Evolutionary conservation across 2,113 vertebrate genomes (phyloP).

Genomic region (Cathartes aura): DNA sequence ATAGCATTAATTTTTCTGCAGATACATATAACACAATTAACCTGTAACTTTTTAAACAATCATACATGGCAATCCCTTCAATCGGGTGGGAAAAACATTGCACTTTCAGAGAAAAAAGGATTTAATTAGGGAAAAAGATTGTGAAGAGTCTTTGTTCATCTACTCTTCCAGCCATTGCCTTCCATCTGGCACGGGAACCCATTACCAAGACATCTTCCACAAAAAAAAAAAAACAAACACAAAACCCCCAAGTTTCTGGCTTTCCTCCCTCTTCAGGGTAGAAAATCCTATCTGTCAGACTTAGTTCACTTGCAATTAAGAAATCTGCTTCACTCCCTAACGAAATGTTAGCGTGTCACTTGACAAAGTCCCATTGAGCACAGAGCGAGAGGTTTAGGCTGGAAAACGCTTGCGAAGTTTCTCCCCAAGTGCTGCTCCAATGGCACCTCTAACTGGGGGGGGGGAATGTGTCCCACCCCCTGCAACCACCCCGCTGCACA

Average conservation of each 20-base stretch:
- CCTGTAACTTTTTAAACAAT: constrained; percentile 56
- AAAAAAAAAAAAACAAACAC: neutral
- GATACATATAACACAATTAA: constrained; percentile 68
- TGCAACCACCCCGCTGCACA: neutral
- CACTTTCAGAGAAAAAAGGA: neutral
- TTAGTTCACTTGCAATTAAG: constrained; percentile 36
- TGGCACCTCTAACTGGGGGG: neutral
- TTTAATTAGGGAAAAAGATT: constrained; percentile 21
- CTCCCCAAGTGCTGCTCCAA: neutral
- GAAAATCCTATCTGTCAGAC: constrained; percentile 41
- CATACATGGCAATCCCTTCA: constrained; percentile 1
- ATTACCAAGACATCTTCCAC: constrained; percentile 33
- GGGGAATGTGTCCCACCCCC: neutral
- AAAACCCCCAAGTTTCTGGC: neutral
- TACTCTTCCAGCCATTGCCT: constrained; percentile 18
- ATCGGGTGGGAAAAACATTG: neutral
- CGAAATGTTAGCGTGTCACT: constrained; percentile 2
- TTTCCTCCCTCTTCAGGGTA: neutral
- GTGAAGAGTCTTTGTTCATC: constrained; percentile 2
- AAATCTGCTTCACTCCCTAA: constrained; percentile 55
- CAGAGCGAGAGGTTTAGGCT: constrained; percentile 1
- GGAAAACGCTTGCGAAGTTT: constrained; percentile 36
- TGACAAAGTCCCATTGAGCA: constrained; percentile 39
- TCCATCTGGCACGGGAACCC: constrained; percentile 38
- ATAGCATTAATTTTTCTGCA: constrained; percentile 61